Evolutionary conservation across 2,888 invertebrate species (phyloP).

Genomic region (Megastigmus dorsalis): DNA sequence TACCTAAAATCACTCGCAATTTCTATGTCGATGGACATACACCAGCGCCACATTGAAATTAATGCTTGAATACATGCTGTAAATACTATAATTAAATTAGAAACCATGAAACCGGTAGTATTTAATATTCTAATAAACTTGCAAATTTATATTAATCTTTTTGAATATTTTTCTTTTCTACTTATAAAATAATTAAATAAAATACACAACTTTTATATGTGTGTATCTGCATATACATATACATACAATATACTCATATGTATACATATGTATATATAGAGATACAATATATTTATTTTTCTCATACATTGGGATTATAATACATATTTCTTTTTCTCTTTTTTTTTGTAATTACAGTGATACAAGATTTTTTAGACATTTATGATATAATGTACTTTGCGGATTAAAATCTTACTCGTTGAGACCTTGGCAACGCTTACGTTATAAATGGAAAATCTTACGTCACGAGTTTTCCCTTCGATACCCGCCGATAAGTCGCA

Average conservation of each 20-base stretch:
- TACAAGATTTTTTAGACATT: slow-evolving; percentile 71
- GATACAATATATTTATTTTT: slow-evolving; percentile 70
- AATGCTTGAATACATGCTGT: neutral
- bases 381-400: slow-evolving; percentile 70
- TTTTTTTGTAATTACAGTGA: slow-evolving; percentile 69
- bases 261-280: slow-evolving; percentile 58
- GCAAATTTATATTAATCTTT: neutral
- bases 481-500: neutral
- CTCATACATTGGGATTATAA: slow-evolving; percentile 68
- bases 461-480: slow-evolving; percentile 40
- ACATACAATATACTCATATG: slow-evolving; percentile 69
- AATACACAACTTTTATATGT: slow-evolving; percentile 3
- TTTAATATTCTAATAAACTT: slow-evolving; percentile 13
- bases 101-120: neutral
- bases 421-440: slow-evolving; percentile 62
- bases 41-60: slow-evolving; percentile 91
- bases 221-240: slow-evolving; percentile 33
- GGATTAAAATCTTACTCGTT: slow-evolving; percentile 65
- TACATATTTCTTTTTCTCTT: slow-evolving; percentile 62
- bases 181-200: neutral
- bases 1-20: slow-evolving; percentile 93
- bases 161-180: neutral
- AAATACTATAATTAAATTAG: slow-evolving; percentile 22
- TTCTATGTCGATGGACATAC: slow-evolving; percentile 99
- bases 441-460: slow-evolving; percentile 60